Conservation (phyloP, 2,113 vertebrate genomes). For the Merops nubicus region DNA sequence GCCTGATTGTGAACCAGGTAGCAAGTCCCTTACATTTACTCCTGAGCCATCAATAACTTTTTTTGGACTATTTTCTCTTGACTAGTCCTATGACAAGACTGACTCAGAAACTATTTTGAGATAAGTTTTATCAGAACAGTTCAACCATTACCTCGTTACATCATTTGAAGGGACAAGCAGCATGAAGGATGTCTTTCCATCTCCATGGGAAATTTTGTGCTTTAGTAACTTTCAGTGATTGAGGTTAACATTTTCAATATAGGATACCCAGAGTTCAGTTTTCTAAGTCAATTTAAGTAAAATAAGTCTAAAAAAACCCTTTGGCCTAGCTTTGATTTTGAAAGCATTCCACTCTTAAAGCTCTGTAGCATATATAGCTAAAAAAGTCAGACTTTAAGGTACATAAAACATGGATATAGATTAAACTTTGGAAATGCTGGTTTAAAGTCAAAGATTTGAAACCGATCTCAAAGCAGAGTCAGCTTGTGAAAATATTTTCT, state of each 20-base stretch:
- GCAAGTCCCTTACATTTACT: not conserved
- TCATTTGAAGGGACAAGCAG: not conserved
- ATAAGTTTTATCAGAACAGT: not conserved
- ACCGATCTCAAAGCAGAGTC: not conserved
- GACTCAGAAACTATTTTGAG: not conserved
- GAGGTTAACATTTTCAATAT: not conserved
- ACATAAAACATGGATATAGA: not conserved
- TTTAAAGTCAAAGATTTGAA: conserved; percentile 20
- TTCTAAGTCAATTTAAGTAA: not conserved
- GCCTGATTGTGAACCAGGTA: not conserved
- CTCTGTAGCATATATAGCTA: not conserved
- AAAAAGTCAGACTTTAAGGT: not conserved
- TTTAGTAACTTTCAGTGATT: not conserved
- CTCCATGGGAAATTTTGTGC: not conserved
- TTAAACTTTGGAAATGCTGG: conserved; percentile 16
- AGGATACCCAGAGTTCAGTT: not conserved
- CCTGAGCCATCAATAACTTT: not conserved
- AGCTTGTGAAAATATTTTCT: conserved; percentile 30
- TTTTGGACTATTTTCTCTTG: not conserved
- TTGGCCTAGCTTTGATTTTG: not conserved
- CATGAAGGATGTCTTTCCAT: not conserved
- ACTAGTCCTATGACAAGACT: not conserved
- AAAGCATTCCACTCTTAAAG: not conserved
- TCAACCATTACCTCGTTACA: not conserved
- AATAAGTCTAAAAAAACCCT: not conserved